phyloP scores from a whole-genome alignment of 2,888 invertebrate species.

The Eupithecia subumbrata region DNA sequence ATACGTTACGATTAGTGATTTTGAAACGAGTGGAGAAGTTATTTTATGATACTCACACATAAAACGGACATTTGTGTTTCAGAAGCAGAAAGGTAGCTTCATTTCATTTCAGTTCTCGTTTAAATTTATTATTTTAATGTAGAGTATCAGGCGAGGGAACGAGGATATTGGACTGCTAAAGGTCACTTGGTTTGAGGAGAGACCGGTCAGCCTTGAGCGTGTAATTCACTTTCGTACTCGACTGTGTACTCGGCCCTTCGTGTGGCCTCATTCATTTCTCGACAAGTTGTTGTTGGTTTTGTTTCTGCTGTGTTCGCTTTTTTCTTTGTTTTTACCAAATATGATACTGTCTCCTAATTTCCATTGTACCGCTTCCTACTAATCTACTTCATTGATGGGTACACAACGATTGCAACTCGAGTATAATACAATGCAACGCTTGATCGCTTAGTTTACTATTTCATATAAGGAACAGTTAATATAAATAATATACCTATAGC shows the following conservation, averaged over 20 bases:
- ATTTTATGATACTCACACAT: not conserved
- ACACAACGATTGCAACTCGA: not conserved
- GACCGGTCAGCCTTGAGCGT: slow-evolving; percentile 81
- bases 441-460: not conserved
- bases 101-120: slow-evolving; percentile 40
- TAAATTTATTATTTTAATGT: slow-evolving; percentile 64
- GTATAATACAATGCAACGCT: not conserved
- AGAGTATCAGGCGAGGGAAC: slow-evolving; percentile 67
- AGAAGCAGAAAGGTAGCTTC: not conserved
- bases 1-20: not conserved
- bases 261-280: slow-evolving; percentile 80
- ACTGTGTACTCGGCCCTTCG: slow-evolving; percentile 72
- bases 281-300: slow-evolving; percentile 55
- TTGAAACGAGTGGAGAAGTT: not conserved
- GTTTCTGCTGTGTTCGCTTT: slow-evolving; percentile 35
- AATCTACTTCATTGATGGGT: not conserved
- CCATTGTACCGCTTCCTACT: slow-evolving; percentile 27
- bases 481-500: slow-evolving; percentile 43
- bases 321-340: slow-evolving; percentile 16
- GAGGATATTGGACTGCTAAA: slow-evolving; percentile 79
- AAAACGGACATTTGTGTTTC: not conserved
- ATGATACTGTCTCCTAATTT: slow-evolving; percentile 40
- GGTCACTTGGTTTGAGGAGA: slow-evolving; percentile 81
- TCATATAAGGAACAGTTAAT: not conserved
- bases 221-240: slow-evolving; percentile 80